Conservation (phyloP, 2,113 vertebrate genomes). For the Oreochromis aureus region DNA sequence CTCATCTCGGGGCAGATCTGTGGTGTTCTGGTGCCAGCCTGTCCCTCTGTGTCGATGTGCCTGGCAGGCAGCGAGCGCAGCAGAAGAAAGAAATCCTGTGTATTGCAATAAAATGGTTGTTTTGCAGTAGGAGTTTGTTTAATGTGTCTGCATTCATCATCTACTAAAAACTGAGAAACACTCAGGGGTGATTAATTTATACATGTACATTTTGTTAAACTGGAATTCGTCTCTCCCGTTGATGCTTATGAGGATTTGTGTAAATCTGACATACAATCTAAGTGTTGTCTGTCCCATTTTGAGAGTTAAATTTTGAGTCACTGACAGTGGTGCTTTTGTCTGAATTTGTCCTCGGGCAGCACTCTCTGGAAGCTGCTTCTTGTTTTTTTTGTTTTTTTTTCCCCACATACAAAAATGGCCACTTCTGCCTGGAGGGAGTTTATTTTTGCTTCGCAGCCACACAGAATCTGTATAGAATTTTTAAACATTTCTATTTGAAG, state of each 20-base stretch:
- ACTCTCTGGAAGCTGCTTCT: background rate
- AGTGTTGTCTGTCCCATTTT: background rate
- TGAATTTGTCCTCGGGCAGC: background rate
- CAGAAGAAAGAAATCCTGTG: conserved; percentile 59
- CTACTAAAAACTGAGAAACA: background rate
- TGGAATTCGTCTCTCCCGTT: background rate
- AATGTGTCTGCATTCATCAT: background rate
- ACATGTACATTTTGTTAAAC: background rate
- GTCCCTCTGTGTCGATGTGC: conserved; percentile 48
- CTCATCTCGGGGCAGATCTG: conserved; percentile 35
- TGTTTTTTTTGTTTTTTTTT: background rate
- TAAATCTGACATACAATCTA: background rate
- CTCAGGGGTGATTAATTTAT: background rate
- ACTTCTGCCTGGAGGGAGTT: background rate
- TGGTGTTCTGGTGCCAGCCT: conserved; percentile 49
- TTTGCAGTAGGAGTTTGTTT: conserved; percentile 62
- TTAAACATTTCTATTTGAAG: background rate
- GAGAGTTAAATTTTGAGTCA: background rate
- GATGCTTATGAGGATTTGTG: background rate
- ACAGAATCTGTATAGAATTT: background rate
- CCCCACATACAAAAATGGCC: background rate
- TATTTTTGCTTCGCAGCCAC: background rate
- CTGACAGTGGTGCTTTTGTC: conserved; percentile 25
- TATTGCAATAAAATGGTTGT: conserved; percentile 78
- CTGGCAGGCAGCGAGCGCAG: conserved; percentile 54